Conservation (phyloP, 2,797 vertebrate genomes). For the Phylloscopus collybita region DNA sequence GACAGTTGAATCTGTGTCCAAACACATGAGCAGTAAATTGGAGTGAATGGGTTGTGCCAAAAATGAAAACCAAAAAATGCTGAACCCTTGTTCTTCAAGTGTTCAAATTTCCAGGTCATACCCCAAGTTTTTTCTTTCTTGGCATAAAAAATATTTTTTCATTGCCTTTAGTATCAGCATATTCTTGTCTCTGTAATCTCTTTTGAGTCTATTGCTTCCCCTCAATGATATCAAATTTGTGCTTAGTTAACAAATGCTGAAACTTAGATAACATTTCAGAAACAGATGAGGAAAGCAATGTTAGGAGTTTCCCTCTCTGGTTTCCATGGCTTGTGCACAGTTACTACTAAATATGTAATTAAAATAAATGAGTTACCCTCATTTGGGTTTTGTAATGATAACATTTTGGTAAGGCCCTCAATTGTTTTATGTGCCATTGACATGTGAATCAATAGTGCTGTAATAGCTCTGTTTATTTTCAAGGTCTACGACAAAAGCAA, state of each 20-base stretch:
- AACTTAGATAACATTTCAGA: conserved; percentile 55
- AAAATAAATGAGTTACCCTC: conserved; percentile 5
- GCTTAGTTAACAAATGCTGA: conserved; percentile 52
- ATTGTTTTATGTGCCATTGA: not conserved
- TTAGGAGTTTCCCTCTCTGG: conserved; percentile 9
- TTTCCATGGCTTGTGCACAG: not conserved
- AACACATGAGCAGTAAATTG: conserved; percentile 68
- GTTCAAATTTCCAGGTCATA: conserved; percentile 72
- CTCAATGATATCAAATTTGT: conserved; percentile 60
- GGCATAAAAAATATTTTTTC: conserved; percentile 55
- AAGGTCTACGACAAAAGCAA: not conserved
- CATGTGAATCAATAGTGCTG: not conserved
- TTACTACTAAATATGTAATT: conserved; percentile 1
- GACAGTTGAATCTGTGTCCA: conserved; percentile 65
- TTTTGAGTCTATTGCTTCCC: conserved; percentile 57
- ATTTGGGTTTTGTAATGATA: not conserved
- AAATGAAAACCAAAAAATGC: conserved; percentile 22
- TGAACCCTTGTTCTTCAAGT: conserved; percentile 64
- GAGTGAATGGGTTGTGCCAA: conserved; percentile 48
- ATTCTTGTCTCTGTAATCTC: conserved; percentile 67
- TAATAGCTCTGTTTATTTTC: not conserved
- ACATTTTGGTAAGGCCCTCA: not conserved
- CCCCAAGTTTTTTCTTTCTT: conserved; percentile 38
- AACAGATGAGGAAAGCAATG: conserved; percentile 19
- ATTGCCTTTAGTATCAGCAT: conserved; percentile 59